Evolutionary conservation across 2,888 invertebrate genomes (phyloP).

Genomic region (Clivina fossor): DNA sequence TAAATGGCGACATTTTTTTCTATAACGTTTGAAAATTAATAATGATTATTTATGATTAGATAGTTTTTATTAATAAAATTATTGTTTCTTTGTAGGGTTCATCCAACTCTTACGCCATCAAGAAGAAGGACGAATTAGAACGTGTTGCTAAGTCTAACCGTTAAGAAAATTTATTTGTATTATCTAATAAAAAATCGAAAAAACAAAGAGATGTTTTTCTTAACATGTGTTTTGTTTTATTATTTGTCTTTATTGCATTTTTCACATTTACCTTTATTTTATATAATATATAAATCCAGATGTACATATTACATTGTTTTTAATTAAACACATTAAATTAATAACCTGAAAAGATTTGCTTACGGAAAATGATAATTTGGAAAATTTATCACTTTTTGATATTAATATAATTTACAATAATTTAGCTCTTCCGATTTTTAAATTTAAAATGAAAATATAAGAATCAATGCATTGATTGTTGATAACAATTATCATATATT

Average conservation of each 20-base stretch:
- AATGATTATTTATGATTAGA: background rate
- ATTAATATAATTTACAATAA: too few species aligned
- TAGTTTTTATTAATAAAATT: constrained; percentile 33
- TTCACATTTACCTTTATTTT: constrained; percentile 1
- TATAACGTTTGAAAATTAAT: background rate
- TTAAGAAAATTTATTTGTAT: constrained; percentile 67
- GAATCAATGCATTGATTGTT: too few species aligned
- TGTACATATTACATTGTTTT: constrained; percentile 2
- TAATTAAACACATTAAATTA: background rate
- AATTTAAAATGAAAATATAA: too few species aligned
- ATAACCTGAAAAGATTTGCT: too few species aligned
- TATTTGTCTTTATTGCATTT: constrained; percentile 15
- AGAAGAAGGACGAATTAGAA: constrained; percentile 99
- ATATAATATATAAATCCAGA: constrained; percentile 11
- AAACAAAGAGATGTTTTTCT: constrained; percentile 17
- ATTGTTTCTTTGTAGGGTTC: constrained; percentile 71
- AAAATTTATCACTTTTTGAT: too few species aligned
- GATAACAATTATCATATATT: too few species aligned
- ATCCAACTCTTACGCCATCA: constrained; percentile 99
- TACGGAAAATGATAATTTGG: too few species aligned
- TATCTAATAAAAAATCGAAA: constrained; percentile 35
- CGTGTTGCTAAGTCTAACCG: constrained; percentile 99
- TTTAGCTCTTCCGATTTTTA: too few species aligned
- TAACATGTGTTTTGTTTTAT: constrained; percentile 22
- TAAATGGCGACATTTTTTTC: constrained; percentile 26